Evolutionary conservation across 2,888 invertebrate genomes (phyloP), one percentile per base, ranked within the genome.

Genomic region (Drosophila pegasa): DNA sequence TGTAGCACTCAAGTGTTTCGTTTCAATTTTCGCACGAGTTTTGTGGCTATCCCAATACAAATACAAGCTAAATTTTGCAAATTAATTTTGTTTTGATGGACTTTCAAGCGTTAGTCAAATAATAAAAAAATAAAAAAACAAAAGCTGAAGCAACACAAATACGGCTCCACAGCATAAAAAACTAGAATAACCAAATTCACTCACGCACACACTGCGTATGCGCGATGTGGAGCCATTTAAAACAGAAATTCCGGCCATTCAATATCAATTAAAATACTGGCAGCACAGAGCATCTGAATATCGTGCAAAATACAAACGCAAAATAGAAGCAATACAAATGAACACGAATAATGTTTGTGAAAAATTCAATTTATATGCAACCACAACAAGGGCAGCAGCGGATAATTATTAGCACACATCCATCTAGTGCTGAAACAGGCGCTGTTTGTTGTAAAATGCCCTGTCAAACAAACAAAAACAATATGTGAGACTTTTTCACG

Each of bases 281-380:
- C 38, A n/a, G 56, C 41, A 62, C 57, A 38, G 38, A 48, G 58
- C 33, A 29, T 22, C n/a, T 5, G 25, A 38, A 40, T 51, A 38
- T 47, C n/a, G 31, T 9, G 35, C 56, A 55, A 45, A 29, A 43
- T n/a, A 48, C 20, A 14, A 41, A 54, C 31, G 37, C 29, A 56
- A 62, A 70, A 70, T 66, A 22, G 64, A 66, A 77, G 74, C 52
- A 58, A 56, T 40, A 47, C 20, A 71, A 66, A 74, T 57, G 50
- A 68, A 77, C 74, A 55, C 47, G 37, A 80, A 71, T 71, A 74
- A 59, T 82, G 66, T 75, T 79, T 74, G 76, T 68, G 64, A 84
- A 87, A 87, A 87, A 87, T 81, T 76, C 89, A 88, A 85, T 88
- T 85, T 88, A 87, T 88, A 88, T 85, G 78, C 76, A 83, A 69